Conservation (phyloP, 2,797 vertebrate species). For the Sebastes diploproa region DNA sequence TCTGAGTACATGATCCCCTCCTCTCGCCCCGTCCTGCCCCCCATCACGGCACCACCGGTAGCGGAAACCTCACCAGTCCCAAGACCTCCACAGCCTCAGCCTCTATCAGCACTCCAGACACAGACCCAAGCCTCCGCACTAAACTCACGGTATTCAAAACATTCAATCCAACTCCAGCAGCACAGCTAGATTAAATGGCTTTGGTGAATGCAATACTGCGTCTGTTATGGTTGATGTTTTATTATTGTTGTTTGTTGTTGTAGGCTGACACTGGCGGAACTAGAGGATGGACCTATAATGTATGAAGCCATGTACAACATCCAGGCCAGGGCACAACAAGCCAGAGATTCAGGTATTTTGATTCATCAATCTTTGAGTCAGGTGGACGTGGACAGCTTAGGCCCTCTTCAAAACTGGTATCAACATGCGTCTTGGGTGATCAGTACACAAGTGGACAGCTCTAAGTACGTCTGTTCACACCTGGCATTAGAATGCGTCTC, state of each 20-base stretch:
- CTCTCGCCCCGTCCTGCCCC: conserved; percentile 87
- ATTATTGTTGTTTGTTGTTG: background rate
- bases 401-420: no score
- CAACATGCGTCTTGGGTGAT: no score
- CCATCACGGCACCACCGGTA: conserved; percentile 44
- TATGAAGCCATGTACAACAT: conserved; percentile 97
- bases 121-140: conserved; percentile 51
- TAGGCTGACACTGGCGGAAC: conserved; percentile 70
- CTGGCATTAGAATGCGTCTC: no score
- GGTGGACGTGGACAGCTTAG: background rate
- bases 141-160: conserved; percentile 64
- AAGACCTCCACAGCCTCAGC: conserved; percentile 58
- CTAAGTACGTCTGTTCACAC: no score
- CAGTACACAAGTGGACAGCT: no score
- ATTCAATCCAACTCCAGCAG: background rate
- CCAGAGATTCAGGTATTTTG: conserved; percentile 84
- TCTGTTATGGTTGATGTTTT: background rate
- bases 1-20: conserved; percentile 96
- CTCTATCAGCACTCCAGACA: conserved; percentile 40
- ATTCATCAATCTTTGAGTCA: background rate
- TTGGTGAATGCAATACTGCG: background rate
- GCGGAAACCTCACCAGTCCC: conserved; percentile 52
- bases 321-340: conserved; percentile 80
- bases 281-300: conserved; percentile 84
- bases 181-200: background rate